Conservation (phyloP, 1,140 invertebrate genomes). For the Teleogryllus occipitalis region DNA sequence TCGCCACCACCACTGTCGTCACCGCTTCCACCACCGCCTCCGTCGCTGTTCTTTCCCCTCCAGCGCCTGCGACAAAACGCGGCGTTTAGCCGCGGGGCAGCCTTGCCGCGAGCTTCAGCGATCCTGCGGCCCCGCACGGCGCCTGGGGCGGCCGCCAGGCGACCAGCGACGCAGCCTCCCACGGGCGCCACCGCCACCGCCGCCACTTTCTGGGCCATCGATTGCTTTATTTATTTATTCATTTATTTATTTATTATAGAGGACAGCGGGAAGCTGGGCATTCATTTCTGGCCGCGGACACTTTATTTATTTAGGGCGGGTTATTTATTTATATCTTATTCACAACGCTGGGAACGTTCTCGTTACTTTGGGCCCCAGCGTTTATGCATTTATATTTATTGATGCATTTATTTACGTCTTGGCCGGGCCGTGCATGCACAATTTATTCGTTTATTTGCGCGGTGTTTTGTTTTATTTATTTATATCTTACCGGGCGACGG, state of each 20-base stretch:
- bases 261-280: background rate
- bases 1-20: too few relatives aligned
- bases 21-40: background rate
- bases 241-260: constrained; percentile 6
- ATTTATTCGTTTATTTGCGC: constrained; percentile 1
- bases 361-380: background rate
- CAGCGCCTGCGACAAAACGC: too few relatives aligned
- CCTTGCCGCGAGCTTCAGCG: too few relatives aligned
- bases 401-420: constrained; percentile 1
- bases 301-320: background rate
- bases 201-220: background rate
- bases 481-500: background rate
- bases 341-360: background rate
- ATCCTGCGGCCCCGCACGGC: too few relatives aligned
- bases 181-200: too few relatives aligned
- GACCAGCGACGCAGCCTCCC: too few relatives aligned
- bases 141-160: too few relatives aligned
- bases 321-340: constrained; percentile 6
- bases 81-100: too few relatives aligned
- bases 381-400: constrained; percentile 6
- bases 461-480: background rate
- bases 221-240: constrained; percentile 2
- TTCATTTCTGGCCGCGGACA: background rate
- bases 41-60: background rate
- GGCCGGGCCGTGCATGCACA: background rate